A percentile compares a stretch with the other conserved stretches of the same genome.
Conservation (phyloP, 2,113 vertebrate genomes). For the Megaleporinus macrocephalus region DNA sequence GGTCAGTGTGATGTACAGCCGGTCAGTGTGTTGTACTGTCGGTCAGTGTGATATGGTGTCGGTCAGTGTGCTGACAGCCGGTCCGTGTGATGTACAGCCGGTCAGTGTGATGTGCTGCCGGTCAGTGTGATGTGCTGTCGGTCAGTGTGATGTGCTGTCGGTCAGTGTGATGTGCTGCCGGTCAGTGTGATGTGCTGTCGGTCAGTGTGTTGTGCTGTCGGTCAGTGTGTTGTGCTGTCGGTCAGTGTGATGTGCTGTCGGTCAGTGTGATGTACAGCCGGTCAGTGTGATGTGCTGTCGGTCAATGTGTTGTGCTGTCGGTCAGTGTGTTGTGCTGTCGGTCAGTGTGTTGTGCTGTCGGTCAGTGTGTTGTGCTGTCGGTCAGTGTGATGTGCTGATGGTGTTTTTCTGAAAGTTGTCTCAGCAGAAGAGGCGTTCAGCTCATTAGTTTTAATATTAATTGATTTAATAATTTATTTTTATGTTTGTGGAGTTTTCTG, state of each 20-base stretch:
- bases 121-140: background rate
- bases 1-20: background rate
- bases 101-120: background rate
- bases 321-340: background rate
- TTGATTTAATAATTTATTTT: too few species aligned
- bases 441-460: too few species aligned
- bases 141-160: too few species aligned
- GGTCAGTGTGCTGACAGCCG: background rate
- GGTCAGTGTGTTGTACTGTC: too few species aligned
- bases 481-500: too few species aligned
- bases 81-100: background rate
- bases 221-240: background rate
- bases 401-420: too few species aligned
- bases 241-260: background rate
- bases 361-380: background rate
- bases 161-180: background rate
- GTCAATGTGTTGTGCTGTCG: too few species aligned
- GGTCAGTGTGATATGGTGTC: background rate
- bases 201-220: too few species aligned
- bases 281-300: background rate
- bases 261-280: too few species aligned
- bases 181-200: background rate
- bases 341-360: background rate
- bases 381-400: too few species aligned
- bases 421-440: too few species aligned